Conservation (phyloP, 1,140 invertebrate species). For the Bombyx mori region DNA sequence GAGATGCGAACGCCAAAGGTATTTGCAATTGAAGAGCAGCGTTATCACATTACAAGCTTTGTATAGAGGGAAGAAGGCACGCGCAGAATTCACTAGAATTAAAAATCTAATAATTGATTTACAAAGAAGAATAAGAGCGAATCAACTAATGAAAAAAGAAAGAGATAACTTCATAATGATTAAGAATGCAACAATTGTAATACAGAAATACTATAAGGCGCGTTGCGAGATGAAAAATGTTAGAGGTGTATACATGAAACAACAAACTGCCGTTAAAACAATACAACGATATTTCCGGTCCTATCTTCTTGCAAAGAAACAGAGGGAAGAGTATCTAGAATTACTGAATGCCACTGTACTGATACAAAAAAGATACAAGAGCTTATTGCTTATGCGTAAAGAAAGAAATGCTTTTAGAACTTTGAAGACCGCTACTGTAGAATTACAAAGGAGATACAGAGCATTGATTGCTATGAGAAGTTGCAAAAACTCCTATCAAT, state of each 20-base stretch:
- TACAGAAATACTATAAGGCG: conserved; percentile 67
- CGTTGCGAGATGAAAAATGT: conserved; percentile 39
- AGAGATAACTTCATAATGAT: conserved; percentile 46
- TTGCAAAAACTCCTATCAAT: conserved; percentile 29
- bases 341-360: conserved; percentile 39
- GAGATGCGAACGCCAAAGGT: conserved; percentile 50
- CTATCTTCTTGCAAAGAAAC: conserved; percentile 27
- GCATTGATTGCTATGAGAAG: conserved; percentile 33
- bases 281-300: conserved; percentile 56
- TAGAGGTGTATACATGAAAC: conserved; percentile 52
- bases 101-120: conserved; percentile 41
- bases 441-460: conserved; percentile 67
- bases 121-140: conserved; percentile 61
- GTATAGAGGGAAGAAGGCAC: conserved; percentile 45
- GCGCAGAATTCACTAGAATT: conserved; percentile 34
- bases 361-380: conserved; percentile 64
- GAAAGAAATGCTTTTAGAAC: conserved; percentile 34
- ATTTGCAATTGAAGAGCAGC: conserved; percentile 34
- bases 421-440: conserved; percentile 35
- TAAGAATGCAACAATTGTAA: conserved; percentile 33
- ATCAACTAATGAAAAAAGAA: conserved; percentile 42
- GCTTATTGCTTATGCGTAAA: conserved; percentile 44
- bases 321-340: conserved; percentile 31
- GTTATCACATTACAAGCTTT: conserved; percentile 50
- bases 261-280: conserved; percentile 46